Evolutionary conservation across 2,113 vertebrate species (phyloP).

Genomic region (Callaeas wilsoni): DNA sequence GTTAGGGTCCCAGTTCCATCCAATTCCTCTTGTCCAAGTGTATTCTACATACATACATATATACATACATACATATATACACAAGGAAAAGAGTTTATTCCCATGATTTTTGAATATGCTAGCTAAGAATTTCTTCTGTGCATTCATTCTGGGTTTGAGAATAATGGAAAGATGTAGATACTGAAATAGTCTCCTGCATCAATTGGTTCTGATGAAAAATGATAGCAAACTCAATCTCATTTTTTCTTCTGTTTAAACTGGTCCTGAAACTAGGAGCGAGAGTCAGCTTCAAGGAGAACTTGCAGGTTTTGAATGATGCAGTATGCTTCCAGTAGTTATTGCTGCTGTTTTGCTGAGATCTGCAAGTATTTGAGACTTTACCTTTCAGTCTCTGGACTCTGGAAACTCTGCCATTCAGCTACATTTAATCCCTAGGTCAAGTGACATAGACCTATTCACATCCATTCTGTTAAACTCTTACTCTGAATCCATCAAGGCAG

Average conservation of each 20-base stretch:
- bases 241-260: neutral
- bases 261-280: neutral
- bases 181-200: neutral
- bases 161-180: neutral
- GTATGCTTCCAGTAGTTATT: neutral
- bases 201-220: neutral
- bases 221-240: neutral
- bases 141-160: neutral
- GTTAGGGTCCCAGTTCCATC: neutral
- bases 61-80: no score
- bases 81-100: neutral
- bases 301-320: neutral
- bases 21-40: neutral
- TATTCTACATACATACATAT: neutral
- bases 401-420: neutral
- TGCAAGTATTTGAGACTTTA: neutral
- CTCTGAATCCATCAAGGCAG: neutral
- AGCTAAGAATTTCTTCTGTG: neutral
- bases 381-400: neutral
- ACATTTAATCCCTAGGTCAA: neutral
- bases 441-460: neutral
- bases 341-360: neutral
- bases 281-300: neutral
- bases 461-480: neutral
- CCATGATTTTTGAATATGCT: neutral